These are phyloP conservation scores for Tenebrio molitor DNA, from an alignment of 1,140 invertebrate genomes.

Conservation along the genomic window DNA sequence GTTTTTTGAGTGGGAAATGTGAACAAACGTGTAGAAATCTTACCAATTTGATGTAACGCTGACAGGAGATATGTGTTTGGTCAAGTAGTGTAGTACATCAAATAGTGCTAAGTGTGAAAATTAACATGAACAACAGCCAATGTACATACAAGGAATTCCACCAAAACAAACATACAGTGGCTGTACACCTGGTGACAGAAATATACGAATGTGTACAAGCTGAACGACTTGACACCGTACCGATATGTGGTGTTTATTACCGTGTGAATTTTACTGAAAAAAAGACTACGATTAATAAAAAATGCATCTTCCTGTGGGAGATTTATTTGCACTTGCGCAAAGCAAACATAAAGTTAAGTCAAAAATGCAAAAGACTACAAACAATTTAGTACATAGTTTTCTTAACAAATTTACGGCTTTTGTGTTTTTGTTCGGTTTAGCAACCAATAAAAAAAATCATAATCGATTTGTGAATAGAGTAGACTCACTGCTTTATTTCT, in stretches of 20 bases:
- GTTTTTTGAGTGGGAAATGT: neutral
- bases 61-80: conserved; percentile 54
- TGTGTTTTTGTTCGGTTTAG: too few species aligned
- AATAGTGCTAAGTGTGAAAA: conserved; percentile 60
- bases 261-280: conserved; percentile 24
- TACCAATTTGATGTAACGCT: conserved; percentile 45
- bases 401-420: too few species aligned
- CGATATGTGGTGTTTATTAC: conserved; percentile 17
- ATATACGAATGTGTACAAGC: conserved; percentile 19
- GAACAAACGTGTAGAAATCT: conserved; percentile 8
- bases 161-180: conserved; percentile 57
- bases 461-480: too few species aligned
- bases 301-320: neutral
- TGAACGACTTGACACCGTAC: conserved; percentile 14
- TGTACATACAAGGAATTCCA: conserved; percentile 57
- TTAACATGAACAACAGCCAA: conserved; percentile 59
- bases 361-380: too few species aligned
- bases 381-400: too few species aligned
- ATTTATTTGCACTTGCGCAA: too few species aligned
- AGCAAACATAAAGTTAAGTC: too few species aligned
- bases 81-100: conserved; percentile 57
- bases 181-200: conserved; percentile 53
- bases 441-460: too few species aligned
- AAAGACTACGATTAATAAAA: neutral
- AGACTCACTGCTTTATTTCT: too few species aligned